phyloP scores from a whole-genome alignment of 2,113 vertebrate species.

The human (Homo sapiens) region DNA sequence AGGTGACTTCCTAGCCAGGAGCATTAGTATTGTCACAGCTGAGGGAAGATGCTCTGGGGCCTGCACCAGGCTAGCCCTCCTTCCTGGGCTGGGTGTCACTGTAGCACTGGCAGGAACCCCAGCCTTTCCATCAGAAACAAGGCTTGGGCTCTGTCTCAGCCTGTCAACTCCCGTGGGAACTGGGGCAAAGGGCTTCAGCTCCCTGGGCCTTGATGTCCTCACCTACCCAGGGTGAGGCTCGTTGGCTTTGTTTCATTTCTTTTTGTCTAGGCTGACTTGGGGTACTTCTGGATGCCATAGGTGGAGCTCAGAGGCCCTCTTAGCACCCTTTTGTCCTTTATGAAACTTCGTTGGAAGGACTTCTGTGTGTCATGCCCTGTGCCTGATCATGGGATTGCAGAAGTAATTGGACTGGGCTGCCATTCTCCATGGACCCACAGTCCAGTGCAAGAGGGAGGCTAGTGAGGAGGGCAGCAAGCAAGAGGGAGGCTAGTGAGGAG shows the following conservation, averaged over 20 bases:
- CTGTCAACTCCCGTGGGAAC: not conserved
- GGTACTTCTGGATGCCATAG: not conserved
- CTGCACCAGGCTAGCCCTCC: not conserved
- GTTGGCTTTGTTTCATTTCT: slow-evolving; percentile 5
- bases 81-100: not conserved
- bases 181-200: slow-evolving; percentile 27
- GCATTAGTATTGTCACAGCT: not conserved
- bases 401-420: not conserved
- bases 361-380: not conserved
- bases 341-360: not conserved
- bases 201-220: slow-evolving; percentile 30
- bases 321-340: not conserved
- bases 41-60: not conserved
- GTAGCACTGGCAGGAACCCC: not conserved
- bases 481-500: not conserved
- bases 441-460: not conserved
- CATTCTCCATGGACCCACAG: not conserved
- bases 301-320: not conserved
- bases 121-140: not conserved
- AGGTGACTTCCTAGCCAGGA: not conserved
- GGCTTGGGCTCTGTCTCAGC: not conserved
- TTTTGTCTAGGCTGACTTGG: not conserved
- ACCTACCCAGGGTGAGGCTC: not conserved
- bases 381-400: not conserved
- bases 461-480: not conserved